A percentile compares a stretch with the other conserved stretches of the same genome.
These are phyloP conservation scores for Cyclopterus lumpus DNA, from an alignment of 2,797 vertebrate species.

Conservation along the genomic window DNA sequence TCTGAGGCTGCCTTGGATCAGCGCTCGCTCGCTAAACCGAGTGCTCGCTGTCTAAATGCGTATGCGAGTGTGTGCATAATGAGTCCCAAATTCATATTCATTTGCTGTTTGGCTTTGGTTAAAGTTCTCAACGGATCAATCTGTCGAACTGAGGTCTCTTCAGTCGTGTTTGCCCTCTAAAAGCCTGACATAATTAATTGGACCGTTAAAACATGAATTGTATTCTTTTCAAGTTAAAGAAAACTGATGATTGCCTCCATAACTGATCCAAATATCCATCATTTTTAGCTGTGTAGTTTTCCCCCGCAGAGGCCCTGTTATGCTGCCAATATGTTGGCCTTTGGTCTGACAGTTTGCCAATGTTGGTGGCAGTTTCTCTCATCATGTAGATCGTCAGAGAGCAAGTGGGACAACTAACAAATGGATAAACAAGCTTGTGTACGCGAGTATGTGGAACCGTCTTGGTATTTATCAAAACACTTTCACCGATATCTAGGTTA, in stretches of 20 bases:
- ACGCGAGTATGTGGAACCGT: not conserved
- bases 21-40: constrained; percentile 28
- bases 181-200: constrained; percentile 47
- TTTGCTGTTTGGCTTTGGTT: constrained; percentile 38
- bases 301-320: constrained; percentile 16
- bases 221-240: constrained; percentile 47
- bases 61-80: constrained; percentile 30
- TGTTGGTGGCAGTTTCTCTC: constrained; percentile 32
- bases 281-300: constrained; percentile 22
- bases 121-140: constrained; percentile 35
- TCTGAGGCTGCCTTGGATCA: constrained; percentile 44
- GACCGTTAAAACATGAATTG: constrained; percentile 40
- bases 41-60: not conserved
- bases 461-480: constrained; percentile 3
- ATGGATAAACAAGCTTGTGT: constrained; percentile 13
- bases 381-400: constrained; percentile 19
- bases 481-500: not conserved
- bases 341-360: constrained; percentile 61
- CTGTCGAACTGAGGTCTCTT: constrained; percentile 24
- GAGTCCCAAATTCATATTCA: constrained; percentile 29
- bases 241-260: constrained; percentile 37
- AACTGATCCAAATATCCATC: constrained; percentile 58
- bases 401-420: constrained; percentile 11
- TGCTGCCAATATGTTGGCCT: constrained; percentile 24
- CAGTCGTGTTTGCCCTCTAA: constrained; percentile 43